Evolutionary conservation across 2,797 vertebrate genomes (phyloP).

Genomic region (Eurystomus glaucurus): DNA sequence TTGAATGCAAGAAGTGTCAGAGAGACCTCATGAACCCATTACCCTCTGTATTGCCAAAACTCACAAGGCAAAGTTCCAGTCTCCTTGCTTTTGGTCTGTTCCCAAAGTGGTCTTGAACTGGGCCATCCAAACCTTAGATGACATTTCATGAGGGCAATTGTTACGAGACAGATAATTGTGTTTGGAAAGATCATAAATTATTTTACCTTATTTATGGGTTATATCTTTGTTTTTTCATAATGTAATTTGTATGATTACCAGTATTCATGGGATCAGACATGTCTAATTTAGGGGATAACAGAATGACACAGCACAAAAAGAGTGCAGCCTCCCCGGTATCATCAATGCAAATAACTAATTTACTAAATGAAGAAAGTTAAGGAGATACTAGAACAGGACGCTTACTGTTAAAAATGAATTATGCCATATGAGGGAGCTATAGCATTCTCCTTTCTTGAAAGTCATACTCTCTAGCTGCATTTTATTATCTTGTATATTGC

Average conservation of each 20-base stretch:
- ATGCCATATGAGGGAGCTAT: constrained; percentile 24
- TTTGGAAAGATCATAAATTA: constrained; percentile 68
- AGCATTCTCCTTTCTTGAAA: constrained; percentile 7
- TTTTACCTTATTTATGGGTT: constrained; percentile 65
- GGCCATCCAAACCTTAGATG: background rate
- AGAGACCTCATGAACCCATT: background rate
- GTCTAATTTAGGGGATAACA: background rate
- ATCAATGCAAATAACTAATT: background rate
- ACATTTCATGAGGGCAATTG: constrained; percentile 66
- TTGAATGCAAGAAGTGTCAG: background rate
- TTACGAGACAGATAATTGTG: constrained; percentile 62
- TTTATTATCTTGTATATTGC: background rate
- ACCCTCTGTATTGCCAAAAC: constrained; percentile 8
- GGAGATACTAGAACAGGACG: background rate
- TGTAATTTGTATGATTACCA: constrained; percentile 64
- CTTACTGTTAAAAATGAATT: background rate
- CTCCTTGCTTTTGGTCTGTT: constrained; percentile 9
- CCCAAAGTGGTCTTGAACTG: background rate
- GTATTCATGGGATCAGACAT: constrained; percentile 5
- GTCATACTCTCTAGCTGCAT: background rate
- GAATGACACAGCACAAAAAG: background rate
- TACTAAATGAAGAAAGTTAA: background rate
- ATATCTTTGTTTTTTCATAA: constrained; percentile 59
- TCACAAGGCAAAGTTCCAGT: background rate
- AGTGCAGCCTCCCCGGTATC: background rate